Base-by-base conservation (phyloP, 2,888 invertebrate species). In the Falcaria lacertinaria region DNA sequence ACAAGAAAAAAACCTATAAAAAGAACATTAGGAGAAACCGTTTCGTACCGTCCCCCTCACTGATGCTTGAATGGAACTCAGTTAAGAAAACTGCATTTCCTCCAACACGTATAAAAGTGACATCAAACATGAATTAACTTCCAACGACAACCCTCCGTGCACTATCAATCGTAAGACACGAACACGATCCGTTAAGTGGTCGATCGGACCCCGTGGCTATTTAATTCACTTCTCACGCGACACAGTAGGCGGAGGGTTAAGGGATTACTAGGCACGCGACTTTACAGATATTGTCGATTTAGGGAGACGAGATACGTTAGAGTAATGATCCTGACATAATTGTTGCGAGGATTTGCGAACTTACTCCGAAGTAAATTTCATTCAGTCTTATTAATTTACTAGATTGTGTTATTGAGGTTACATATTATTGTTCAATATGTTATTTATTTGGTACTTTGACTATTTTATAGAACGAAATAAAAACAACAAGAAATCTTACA, bases 41-140 rank as follows among this genome's bases (percentile, higher is more conserved):
- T 28, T 11, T 28, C 6, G 7, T 7, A 3, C 28, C 28, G n/a
- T 28, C 1, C 28, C 25, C 28, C 28, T 28, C 11, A 28, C 3
- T 11, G 22, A 28, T 8, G 11, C 11, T 11, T 28, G 11, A 28
- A 28, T 28, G 28, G 7, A 28, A 28, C 28, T 28, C 28, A 45
- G 52, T 60, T 64, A 75, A 73, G 74, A 74, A 82, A 80, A 79
- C 74, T 76, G 78, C 77, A 80, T 75, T 80, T 78, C 79, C 75
- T 67, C 51, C 55, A 51, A 74, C 80, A 77, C 68, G 73, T 76
- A 77, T 77, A 80, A 84, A 82, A 79, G 73, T 67, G 87, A 87
- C 87, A 87, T 74, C 83, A 74, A 86, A 88, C 87, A 87, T 60
- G 87, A 80, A 82, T 87, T 84, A 86, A 88, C 87, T 86, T 80